phyloP scores from a whole-genome alignment of 1,140 invertebrate species.

The Cherax quadricarinatus region DNA sequence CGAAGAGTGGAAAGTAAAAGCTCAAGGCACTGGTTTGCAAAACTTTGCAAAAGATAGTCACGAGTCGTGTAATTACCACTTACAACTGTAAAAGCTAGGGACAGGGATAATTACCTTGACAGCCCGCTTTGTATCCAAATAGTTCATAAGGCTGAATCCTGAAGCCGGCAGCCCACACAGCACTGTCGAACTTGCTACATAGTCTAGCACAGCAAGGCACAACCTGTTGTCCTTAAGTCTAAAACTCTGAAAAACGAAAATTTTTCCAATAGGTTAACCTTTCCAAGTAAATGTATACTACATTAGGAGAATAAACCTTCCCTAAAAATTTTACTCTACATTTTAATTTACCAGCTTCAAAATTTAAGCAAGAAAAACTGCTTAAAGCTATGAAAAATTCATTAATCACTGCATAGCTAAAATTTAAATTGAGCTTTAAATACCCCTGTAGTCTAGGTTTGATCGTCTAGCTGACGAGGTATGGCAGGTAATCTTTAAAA shows the following conservation, averaged over 20 bases:
- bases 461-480: too few species aligned
- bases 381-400: too few species aligned
- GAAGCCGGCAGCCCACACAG: neutral
- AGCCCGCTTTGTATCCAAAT: conserved; percentile 10
- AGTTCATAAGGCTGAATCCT: conserved; percentile 24
- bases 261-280: too few species aligned
- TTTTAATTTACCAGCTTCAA: too few species aligned
- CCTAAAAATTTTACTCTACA: neutral
- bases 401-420: too few species aligned
- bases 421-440: too few species aligned
- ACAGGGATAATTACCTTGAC: conserved; percentile 3
- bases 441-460: too few species aligned
- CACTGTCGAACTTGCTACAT: conserved; percentile 4
- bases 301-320: too few species aligned
- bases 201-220: conserved; percentile 41
- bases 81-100: neutral
- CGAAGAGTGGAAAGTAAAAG: neutral
- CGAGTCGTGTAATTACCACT: neutral
- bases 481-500: too few species aligned
- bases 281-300: too few species aligned
- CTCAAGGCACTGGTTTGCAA: neutral
- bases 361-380: too few species aligned
- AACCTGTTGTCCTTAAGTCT: neutral
- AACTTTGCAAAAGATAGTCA: neutral
- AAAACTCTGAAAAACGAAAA: conserved; percentile 6